Conservation (phyloP, 1,140 invertebrate species). For the Doryteuthis pealeii region DNA sequence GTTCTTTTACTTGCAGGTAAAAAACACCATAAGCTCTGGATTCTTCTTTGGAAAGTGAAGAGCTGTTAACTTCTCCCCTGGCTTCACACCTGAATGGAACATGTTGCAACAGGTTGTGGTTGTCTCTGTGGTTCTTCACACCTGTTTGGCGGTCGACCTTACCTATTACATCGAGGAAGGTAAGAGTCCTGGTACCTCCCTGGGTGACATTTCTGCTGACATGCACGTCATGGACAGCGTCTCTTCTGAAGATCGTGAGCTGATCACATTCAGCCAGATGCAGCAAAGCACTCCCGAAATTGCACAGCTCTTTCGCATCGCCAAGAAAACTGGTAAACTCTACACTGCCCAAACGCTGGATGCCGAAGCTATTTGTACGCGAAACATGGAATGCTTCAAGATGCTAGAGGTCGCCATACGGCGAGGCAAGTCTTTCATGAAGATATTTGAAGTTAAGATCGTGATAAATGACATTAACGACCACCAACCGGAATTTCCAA, state of each 20-base stretch:
- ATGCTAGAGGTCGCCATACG: background rate
- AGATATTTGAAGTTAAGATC: conserved; percentile 32
- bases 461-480: conserved; percentile 80
- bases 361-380: background rate
- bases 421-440: background rate
- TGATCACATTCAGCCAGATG: background rate
- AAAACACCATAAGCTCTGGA: no score
- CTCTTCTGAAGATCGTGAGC: background rate
- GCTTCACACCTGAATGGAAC: no score
- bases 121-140: background rate
- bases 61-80: no score
- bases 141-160: background rate
- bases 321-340: background rate
- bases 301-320: background rate
- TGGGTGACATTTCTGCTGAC: background rate
- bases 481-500: conserved; percentile 80
- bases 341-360: background rate
- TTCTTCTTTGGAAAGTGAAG: no score
- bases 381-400: background rate
- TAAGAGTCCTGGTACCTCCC: background rate
- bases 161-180: background rate
- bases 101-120: no score
- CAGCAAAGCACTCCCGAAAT: background rate
- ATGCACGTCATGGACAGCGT: background rate
- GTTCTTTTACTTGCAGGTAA: no score